Conservation (phyloP, 2,888 invertebrate genomes). For the Caenorhabditis sulstoni region DNA sequence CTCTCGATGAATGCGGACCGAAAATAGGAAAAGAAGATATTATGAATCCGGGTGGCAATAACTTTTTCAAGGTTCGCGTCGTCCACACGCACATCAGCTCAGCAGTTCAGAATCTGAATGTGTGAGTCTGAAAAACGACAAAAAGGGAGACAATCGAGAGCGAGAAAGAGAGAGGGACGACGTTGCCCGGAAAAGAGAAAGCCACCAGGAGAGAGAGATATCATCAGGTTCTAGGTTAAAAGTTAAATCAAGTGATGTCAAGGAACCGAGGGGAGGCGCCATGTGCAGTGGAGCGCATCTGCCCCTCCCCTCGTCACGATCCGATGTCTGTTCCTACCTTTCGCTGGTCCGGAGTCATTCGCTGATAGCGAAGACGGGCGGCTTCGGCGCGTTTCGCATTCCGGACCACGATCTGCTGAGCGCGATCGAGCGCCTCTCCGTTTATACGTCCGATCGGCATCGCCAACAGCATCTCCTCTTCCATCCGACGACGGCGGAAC, state of each 20-base stretch:
- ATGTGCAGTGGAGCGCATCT: too few species aligned
- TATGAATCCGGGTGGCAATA: not conserved
- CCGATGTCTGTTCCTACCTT: conserved; percentile 63
- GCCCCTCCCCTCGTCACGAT: too few species aligned
- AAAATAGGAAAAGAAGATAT: not conserved
- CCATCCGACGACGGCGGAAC: conserved; percentile 77
- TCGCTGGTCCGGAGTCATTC: conserved; percentile 79
- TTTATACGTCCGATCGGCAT: conserved; percentile 80
- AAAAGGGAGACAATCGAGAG: not conserved
- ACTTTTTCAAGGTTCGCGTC: not conserved
- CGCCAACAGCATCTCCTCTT: conserved; percentile 78
- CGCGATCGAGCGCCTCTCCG: conserved; percentile 78
- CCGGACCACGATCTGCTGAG: conserved; percentile 79
- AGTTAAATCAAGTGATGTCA: too few species aligned
- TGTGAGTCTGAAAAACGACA: too few species aligned
- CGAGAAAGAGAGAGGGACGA: not conserved
- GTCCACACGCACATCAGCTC: too few species aligned
- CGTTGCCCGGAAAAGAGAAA: too few species aligned
- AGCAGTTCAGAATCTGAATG: too few species aligned
- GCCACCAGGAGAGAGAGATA: too few species aligned
- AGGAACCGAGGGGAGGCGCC: too few species aligned
- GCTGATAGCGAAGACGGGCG: conserved; percentile 77
- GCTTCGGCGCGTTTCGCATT: conserved; percentile 79
- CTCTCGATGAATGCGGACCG: not conserved
- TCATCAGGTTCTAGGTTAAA: too few species aligned